A percentile compares a stretch with the other conserved stretches of the same genome.
These are phyloP conservation scores for Malthinus seriepunctatus DNA, from an alignment of 2,888 invertebrate genomes.

Conservation along the genomic window DNA sequence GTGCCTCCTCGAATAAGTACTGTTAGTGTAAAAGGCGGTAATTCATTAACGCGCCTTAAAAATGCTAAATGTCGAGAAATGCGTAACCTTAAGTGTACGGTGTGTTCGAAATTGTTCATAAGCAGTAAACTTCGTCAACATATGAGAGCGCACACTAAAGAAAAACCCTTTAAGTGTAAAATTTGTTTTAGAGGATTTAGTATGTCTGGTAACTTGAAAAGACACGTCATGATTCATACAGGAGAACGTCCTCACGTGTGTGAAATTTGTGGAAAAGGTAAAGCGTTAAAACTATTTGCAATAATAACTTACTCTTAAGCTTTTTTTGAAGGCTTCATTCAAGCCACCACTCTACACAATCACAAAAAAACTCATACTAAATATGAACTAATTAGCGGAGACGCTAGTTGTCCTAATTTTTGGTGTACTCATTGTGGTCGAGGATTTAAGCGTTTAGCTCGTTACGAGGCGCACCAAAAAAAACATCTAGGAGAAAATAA, in stretches of 20 bases:
- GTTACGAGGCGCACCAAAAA: conserved; percentile 22
- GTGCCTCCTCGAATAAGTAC: too few relatives aligned
- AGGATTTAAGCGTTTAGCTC: conserved; percentile 25
- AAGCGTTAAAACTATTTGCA: background rate
- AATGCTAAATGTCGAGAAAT: conserved; percentile 14
- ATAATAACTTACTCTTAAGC: background rate
- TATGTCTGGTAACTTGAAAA: conserved; percentile 28
- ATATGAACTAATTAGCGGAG: conserved; percentile 32
- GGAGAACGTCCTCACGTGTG: conserved; percentile 29
- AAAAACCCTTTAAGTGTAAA: conserved; percentile 51
- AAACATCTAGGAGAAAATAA: conserved; percentile 12
- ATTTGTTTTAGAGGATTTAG: conserved; percentile 48
- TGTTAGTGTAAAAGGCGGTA: background rate
- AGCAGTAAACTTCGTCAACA: conserved; percentile 35
- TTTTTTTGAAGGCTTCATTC: conserved; percentile 24
- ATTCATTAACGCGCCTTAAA: conserved; percentile 9
- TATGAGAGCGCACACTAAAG: conserved; percentile 49
- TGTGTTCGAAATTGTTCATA: conserved; percentile 22
- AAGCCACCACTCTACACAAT: conserved; percentile 31
- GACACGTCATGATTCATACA: conserved; percentile 29
- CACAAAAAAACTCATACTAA: conserved; percentile 48
- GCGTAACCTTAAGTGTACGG: conserved; percentile 19
- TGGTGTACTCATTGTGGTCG: conserved; percentile 26
- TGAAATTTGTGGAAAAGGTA: conserved; percentile 31
- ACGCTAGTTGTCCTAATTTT: conserved; percentile 39